Evolutionary conservation across 1,140 invertebrate species (phyloP), one percentile per base, ranked within the genome.

Genomic region (Nephotettix cincticeps): DNA sequence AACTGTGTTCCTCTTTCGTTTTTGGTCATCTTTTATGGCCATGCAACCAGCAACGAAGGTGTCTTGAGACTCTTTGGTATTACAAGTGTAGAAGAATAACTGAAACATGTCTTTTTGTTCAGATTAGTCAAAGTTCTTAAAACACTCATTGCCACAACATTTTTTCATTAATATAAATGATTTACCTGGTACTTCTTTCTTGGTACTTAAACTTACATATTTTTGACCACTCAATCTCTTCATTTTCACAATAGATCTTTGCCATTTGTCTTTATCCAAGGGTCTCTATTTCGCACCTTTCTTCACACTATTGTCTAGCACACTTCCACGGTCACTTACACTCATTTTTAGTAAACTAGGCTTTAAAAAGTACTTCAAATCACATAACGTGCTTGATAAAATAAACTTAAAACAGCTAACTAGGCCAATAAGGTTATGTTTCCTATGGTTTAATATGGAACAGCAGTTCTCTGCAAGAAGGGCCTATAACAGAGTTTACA

Each of bases 381-480:
- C 11, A n/a, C 21, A 56, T 56, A 13, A 13, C 11, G 21, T 6
- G 11, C 51, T 13, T 6, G 23, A 56, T 13, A 56, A 13, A 56
- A 56, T 56, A 21, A 11, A 56, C 23, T 30, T 11, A 63, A 63
- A 23, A 11, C 9, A 6, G 6, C 58, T 13, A 21, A 13, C 27
- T 63, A 11, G 19, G 9, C 51, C 51, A 11, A 21, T 56, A 23
- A 11, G 9, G 51, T 56, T 21, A 9, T 11, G 9, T 9, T 19
- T 11, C 9, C 51, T 56, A 40, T 28, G 23, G 6, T 9, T 27
- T 9, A 11, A 29, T 28, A 63, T 27, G 19, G 27, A 13, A 6
- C 58, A 63, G 58, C 58, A 27, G 58, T 25, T 63, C 58, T 63
- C 13, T 30, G 58, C 58, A 25, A 63, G 58, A 63, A 63, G 58